Evolutionary conservation across 2,797 vertebrate genomes (phyloP).

Genomic region (Gambusia yucatana): DNA sequence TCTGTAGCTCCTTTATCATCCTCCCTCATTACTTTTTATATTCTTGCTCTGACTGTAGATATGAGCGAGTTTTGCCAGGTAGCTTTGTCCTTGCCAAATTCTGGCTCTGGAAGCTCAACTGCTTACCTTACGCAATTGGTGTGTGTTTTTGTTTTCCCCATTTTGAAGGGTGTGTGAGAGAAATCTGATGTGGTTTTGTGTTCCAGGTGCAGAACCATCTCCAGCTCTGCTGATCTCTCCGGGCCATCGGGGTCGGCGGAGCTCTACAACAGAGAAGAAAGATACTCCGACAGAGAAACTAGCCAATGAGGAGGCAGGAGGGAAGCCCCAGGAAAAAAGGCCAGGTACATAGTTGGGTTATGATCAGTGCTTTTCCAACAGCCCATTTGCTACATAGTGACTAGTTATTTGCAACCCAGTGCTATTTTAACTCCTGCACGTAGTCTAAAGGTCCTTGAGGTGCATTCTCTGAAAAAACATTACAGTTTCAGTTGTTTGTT

Average conservation of each 20-base stretch:
- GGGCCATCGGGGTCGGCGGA: slow-evolving; percentile 84
- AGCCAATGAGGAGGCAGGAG: slow-evolving; percentile 75
- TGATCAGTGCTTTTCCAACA: neutral
- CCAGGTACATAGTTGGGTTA: slow-evolving; percentile 75
- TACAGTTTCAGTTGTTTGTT: slow-evolving; percentile 39
- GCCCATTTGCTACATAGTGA: neutral
- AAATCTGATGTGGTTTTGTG: neutral
- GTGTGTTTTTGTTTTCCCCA: neutral
- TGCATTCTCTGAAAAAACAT: slow-evolving; percentile 20
- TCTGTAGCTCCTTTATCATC: neutral
- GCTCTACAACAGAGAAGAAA: slow-evolving; percentile 77
- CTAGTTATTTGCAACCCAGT: neutral
- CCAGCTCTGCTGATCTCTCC: slow-evolving; percentile 89
- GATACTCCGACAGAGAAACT: slow-evolving; percentile 79
- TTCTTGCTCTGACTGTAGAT: neutral
- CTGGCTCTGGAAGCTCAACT: neutral
- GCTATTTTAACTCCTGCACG: neutral
- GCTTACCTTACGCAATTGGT: neutral
- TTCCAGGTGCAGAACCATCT: slow-evolving; percentile 91
- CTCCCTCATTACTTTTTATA: neutral
- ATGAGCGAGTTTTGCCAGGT: neutral
- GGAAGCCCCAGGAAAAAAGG: slow-evolving; percentile 83
- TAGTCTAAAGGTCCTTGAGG: neutral
- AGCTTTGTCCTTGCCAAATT: neutral
- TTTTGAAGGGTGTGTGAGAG: neutral